phyloP scores from a whole-genome alignment of 2,113 vertebrate genomes.

The Oenanthe melanoleuca region DNA sequence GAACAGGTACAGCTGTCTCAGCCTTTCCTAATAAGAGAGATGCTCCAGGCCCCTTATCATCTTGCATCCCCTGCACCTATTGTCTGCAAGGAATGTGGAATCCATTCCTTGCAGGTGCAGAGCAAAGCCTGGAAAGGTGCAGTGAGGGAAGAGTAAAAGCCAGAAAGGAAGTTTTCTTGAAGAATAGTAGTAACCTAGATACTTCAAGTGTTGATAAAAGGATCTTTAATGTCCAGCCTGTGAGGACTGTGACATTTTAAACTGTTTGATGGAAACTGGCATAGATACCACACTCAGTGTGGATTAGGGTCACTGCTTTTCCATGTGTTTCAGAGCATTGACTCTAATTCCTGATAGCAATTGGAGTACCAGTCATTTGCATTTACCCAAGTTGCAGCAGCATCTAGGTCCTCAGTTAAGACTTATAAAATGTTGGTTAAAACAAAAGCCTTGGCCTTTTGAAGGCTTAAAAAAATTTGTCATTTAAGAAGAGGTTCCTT shows the following conservation, averaged over 20 bases:
- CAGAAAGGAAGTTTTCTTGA: not conserved
- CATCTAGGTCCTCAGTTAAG: not conserved
- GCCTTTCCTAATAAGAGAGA: not conserved
- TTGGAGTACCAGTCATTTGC: not conserved
- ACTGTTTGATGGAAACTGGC: not conserved
- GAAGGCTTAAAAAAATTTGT: not conserved
- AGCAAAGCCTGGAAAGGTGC: not conserved
- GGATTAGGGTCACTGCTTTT: not conserved
- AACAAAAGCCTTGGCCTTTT: not conserved
- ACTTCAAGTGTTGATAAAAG: not conserved
- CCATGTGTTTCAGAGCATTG: not conserved
- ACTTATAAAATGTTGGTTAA: not conserved
- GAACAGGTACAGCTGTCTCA: not conserved
- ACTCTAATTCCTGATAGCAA: not conserved
- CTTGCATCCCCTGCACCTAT: not conserved
- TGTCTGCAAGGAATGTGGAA: not conserved
- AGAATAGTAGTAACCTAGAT: not conserved
- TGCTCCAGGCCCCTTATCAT: not conserved
- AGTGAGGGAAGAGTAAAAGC: not conserved
- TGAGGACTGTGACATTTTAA: not conserved
- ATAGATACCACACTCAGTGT: not conserved
- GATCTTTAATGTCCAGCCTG: not conserved
- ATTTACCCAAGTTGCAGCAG: not conserved
- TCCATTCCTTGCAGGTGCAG: not conserved
- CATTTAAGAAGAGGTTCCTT: not conserved